Percentiles rank a stretch among this genome's conserved stretches.
Conservation (phyloP, 2,797 vertebrate species). For the Propithecus perrieri region DNA sequence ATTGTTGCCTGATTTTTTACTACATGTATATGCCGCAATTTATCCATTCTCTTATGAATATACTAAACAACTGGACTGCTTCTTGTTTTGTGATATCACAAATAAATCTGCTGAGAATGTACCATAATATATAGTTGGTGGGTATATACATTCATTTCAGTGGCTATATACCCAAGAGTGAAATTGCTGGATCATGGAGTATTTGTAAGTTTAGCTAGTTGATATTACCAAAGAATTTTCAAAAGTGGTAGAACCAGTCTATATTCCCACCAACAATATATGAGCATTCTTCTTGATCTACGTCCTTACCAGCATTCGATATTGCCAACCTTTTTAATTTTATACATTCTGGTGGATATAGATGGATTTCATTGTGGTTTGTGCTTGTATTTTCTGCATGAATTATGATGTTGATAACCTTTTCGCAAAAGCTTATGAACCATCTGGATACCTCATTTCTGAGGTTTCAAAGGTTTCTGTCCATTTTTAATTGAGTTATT, state of each 20-base stretch:
- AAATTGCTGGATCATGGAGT: neutral
- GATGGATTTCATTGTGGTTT: neutral
- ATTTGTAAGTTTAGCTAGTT: neutral
- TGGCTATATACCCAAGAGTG: neutral
- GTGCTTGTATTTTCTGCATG: neutral
- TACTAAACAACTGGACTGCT: neutral
- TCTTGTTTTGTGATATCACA: neutral
- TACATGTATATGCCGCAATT: neutral
- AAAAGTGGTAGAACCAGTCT: neutral
- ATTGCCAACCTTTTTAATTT: neutral
- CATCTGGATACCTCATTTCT: neutral
- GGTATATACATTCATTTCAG: neutral
- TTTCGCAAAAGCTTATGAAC: neutral
- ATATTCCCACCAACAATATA: neutral
- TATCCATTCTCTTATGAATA: neutral
- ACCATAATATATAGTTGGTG: neutral
- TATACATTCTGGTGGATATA: neutral
- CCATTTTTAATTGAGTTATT: neutral
- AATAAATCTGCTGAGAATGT: neutral
- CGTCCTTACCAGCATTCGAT: no score
- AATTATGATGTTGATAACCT: neutral
- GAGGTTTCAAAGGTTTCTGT: neutral
- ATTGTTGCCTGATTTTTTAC: neutral
- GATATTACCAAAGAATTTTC: neutral
- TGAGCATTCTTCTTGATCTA: neutral